Evolutionary conservation across 2,113 vertebrate genomes (phyloP).

Genomic region (Sarotherodon lohbergeri): DNA sequence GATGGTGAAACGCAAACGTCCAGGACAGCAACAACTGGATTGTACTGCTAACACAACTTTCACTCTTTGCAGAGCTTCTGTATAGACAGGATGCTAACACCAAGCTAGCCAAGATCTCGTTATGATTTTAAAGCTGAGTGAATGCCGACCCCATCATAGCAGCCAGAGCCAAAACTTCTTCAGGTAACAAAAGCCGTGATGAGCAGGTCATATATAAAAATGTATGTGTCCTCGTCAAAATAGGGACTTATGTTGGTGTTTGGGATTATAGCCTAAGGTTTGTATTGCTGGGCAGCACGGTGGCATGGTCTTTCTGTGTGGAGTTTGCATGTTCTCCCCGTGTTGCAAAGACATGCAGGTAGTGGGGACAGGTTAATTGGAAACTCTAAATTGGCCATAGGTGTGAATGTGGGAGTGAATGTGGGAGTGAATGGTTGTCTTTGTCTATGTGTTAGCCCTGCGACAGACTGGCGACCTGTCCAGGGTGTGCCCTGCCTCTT

Average conservation of each 20-base stretch:
- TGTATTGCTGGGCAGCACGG: not conserved
- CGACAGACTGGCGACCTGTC: not conserved
- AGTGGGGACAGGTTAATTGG: not conserved
- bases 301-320: not conserved
- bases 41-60: not conserved
- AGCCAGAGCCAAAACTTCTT: not conserved
- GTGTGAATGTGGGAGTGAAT: not conserved
- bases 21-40: not conserved
- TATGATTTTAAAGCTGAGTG: not conserved
- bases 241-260: not conserved
- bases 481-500: not conserved
- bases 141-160: not conserved
- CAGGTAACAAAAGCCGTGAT: not conserved
- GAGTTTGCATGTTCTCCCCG: not conserved
- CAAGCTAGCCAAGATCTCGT: not conserved
- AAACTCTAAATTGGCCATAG: not conserved
- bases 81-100: not conserved
- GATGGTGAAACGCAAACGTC: not conserved
- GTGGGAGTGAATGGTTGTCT: not conserved
- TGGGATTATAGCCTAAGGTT: not conserved
- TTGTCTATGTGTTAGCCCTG: not conserved
- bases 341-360: not conserved
- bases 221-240: not conserved
- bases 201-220: not conserved
- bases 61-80: not conserved